Conservation (phyloP, 2,888 invertebrate genomes). For the Chromoteleia sp. region DNA sequence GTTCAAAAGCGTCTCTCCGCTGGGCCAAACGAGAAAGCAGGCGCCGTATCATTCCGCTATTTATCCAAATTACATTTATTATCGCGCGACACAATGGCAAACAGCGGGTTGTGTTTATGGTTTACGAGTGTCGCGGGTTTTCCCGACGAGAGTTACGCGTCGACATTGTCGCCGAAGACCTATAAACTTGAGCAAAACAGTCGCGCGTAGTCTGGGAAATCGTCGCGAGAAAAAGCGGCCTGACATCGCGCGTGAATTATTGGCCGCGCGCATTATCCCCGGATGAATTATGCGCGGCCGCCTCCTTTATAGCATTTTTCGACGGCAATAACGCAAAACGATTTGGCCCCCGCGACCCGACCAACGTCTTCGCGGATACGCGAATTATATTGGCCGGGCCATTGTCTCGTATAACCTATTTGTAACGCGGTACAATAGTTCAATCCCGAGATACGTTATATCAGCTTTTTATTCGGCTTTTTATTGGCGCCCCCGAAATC, state of each 20-base stretch:
- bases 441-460: conserved; percentile 27
- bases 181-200: conserved; percentile 62
- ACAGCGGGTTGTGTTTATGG: conserved; percentile 63
- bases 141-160: conserved; percentile 61
- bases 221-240: conserved; percentile 50
- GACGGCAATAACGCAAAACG: conserved; percentile 53
- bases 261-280: conserved; percentile 49
- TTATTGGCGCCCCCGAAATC: conserved; percentile 51
- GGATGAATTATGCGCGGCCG: conserved; percentile 16
- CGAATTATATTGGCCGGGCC: conserved; percentile 13
- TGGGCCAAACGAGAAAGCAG: conserved; percentile 35
- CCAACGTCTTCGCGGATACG: conserved; percentile 48
- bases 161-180: conserved; percentile 67
- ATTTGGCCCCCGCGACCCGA: conserved; percentile 50
- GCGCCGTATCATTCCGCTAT: conserved; percentile 67
- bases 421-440: conserved; percentile 48
- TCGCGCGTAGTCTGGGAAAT: conserved; percentile 35
- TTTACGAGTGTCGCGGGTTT: conserved; percentile 68
- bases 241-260: conserved; percentile 53
- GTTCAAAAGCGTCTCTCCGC: neutral
- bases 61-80: conserved; percentile 72
- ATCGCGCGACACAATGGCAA: conserved; percentile 65
- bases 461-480: conserved; percentile 39
- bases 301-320: conserved; percentile 46
- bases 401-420: conserved; percentile 59